phyloP scores from a whole-genome alignment of 2,113 vertebrate genomes.

The Etheostoma cragini region DNA sequence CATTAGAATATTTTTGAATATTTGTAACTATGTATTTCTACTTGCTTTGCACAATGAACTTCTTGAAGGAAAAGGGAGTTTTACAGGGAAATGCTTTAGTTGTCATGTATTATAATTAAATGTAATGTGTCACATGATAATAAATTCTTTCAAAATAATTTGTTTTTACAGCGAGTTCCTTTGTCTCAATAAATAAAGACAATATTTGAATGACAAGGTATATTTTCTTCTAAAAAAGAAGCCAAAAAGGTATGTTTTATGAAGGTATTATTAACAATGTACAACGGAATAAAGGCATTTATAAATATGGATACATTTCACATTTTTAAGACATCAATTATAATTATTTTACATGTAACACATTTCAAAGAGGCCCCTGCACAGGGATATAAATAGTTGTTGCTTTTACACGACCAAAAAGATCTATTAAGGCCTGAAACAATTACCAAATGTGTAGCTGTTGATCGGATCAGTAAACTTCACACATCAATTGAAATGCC shows the following conservation, averaged over 20 bases:
- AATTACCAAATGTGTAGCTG: constrained; percentile 35
- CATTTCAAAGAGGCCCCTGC: constrained; percentile 62
- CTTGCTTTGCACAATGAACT: constrained; percentile 63
- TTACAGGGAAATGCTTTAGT: constrained; percentile 44
- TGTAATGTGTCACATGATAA: constrained; percentile 57
- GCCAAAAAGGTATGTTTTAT: constrained; percentile 53
- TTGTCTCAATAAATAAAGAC: not conserved
- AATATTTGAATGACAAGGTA: not conserved
- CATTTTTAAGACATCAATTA: constrained; percentile 76
- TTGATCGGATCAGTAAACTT: constrained; percentile 41
- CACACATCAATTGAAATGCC: constrained; percentile 26
- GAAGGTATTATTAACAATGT: constrained; percentile 74
- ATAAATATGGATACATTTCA: constrained; percentile 82
- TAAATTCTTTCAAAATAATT: constrained; percentile 62
- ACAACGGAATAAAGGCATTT: constrained; percentile 81
- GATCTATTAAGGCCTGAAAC: constrained; percentile 69
- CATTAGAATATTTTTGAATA: constrained; percentile 55
- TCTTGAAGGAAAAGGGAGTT: constrained; percentile 42
- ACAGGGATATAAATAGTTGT: constrained; percentile 74
- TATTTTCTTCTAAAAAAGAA: constrained; percentile 20
- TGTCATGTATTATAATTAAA: constrained; percentile 47
- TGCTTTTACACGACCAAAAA: constrained; percentile 74
- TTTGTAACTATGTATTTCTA: constrained; percentile 49
- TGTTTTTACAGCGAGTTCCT: not conserved
- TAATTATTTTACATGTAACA: constrained; percentile 62